Evolutionary conservation across 2,797 vertebrate species (phyloP), one percentile per base, ranked within the genome.

Genomic region (Microctenopoma steveboyesi): DNA sequence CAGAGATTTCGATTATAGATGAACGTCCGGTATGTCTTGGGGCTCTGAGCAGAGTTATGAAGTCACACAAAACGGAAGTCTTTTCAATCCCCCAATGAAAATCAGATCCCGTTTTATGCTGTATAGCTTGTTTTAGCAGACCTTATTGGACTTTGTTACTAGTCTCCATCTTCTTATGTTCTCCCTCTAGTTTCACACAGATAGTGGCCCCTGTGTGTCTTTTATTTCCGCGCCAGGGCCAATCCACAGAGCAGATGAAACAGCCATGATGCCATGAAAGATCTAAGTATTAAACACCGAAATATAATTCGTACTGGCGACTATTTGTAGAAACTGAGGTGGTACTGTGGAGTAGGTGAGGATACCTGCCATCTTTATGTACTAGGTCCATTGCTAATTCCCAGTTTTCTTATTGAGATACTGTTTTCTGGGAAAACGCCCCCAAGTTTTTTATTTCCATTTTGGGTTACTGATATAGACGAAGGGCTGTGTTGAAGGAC

Each of bases 11-110:
- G 16, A 76, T 86, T 53, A 45, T 79, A 72, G 59, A 83, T 74
- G 54, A 64, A 72, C 72, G 65, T 78, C 49, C 83, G 69, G 48
- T 84, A 53, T 82, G 46, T 79, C 57, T 78, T 77, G 74, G 81
- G 84, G 78, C 63, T 88, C 73, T 82, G 73, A 89, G 79, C 74
- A 85, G 74, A 84, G 73, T 69, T 72, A 68, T 76, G 72, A 74
- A 80, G 55, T 76, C 72, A 70, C 71, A 70, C 27, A 22, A 59
- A 59, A 73, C 64, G 61, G 78, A 77, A 72, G 33, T 69, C 69
- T 76, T 61, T 59, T 86, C 61, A 82, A 73, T 60, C 73, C 68
- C 69, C 57, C 51, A 64, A 28, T 74, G n/a, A 74, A 73, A 63
- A 69, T 73, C 52, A 81, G 54, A 75, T 62, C 39, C 61, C 49